Percentiles rank a stretch among this genome's conserved stretches.
phyloP scores from a whole-genome alignment of 2,797 vertebrate genomes.

The Bradypus variegatus region DNA sequence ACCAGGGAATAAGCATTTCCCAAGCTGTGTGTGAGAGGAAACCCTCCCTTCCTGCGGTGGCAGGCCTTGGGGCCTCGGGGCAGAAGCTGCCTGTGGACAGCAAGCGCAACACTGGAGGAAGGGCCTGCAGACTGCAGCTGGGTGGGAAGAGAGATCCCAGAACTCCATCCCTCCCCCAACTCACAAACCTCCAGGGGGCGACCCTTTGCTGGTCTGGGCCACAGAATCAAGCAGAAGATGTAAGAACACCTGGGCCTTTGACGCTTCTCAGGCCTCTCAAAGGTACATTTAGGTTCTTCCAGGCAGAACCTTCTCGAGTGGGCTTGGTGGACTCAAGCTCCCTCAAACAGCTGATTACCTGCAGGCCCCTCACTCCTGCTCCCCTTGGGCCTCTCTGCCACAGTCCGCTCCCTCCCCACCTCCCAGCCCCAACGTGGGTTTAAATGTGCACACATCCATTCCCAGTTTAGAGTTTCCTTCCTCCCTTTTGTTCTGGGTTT shows the following conservation, averaged over 20 bases:
- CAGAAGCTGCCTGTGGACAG: no score
- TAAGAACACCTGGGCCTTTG: no score
- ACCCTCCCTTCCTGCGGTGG: rapidly evolving
- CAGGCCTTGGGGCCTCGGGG: background rate
- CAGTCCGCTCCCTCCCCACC: background rate
- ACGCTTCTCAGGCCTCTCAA: background rate
- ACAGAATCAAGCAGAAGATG: background rate
- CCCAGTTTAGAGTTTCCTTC: background rate
- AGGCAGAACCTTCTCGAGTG: background rate
- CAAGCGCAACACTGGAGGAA: background rate
- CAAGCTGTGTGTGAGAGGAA: background rate
- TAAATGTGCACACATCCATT: background rate
- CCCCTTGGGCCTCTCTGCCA: background rate
- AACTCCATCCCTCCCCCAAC: no score
- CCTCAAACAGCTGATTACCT: background rate
- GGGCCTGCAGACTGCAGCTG: background rate
- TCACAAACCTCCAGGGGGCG: rapidly evolving
- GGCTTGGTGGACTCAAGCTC: background rate
- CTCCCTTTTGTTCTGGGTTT: background rate
- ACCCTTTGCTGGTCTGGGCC: background rate
- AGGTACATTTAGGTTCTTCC: background rate
- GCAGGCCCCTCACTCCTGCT: no score
- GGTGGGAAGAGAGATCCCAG: rapidly evolving
- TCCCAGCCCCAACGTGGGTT: background rate
- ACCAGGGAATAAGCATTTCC: background rate